phyloP scores from a whole-genome alignment of 2,888 invertebrate genomes.

The Antheraea yamamai region DNA sequence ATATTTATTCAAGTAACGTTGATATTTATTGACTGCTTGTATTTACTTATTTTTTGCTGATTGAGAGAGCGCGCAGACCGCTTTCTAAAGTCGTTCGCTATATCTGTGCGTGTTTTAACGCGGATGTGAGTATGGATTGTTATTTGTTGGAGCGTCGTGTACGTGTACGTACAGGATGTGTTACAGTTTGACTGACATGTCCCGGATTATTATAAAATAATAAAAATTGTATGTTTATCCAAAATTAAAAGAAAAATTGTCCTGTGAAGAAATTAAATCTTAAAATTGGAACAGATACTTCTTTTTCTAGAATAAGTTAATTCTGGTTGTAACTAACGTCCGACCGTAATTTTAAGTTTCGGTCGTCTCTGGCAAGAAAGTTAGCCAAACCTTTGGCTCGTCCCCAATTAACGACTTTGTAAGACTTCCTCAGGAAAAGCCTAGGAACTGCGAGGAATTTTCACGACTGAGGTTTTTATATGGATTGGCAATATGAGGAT shows the following conservation, averaged over 20 bases:
- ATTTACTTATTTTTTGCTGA: slow-evolving; percentile 58
- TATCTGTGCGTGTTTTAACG: slow-evolving; percentile 64
- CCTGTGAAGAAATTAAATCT: background rate
- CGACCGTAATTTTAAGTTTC: no score
- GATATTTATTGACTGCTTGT: background rate
- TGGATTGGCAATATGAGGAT: no score
- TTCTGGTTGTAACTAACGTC: background rate
- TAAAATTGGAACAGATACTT: background rate
- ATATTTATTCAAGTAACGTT: background rate
- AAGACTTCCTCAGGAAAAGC: no score
- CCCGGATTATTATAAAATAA: background rate
- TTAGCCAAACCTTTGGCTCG: no score
- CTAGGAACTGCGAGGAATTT: no score
- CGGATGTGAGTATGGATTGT: slow-evolving; percentile 61
- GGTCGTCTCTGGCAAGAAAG: no score
- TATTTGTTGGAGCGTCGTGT: slow-evolving; percentile 19
- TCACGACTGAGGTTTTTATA: no score
- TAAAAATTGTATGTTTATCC: background rate
- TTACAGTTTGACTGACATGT: slow-evolving; percentile 1
- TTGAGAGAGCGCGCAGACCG: slow-evolving; percentile 62
- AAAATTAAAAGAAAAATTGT: background rate
- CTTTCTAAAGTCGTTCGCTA: slow-evolving; percentile 71
- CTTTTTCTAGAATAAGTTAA: background rate
- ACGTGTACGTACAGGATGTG: slow-evolving; percentile 18
- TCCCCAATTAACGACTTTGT: no score